A percentile compares a stretch with the other conserved stretches of the same genome.
phyloP scores from a whole-genome alignment of 2,797 vertebrate species.

The Allobates femoralis region DNA sequence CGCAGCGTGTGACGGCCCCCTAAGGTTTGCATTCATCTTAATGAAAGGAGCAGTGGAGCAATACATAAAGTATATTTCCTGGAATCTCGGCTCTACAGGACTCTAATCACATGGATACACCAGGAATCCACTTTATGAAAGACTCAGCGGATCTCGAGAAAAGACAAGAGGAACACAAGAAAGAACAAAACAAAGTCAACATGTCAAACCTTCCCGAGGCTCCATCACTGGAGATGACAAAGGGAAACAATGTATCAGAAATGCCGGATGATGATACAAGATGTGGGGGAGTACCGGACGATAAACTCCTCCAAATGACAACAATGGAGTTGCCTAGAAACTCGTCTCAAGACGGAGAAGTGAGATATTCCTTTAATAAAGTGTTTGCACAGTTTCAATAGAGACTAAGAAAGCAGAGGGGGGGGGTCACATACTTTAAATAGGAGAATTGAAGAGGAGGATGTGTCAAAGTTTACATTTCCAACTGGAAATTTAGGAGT shows the following conservation, averaged over 20 bases:
- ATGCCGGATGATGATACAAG: neutral
- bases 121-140: no score
- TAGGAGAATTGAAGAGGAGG: no score
- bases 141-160: neutral
- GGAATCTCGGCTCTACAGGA: no score
- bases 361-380: constrained; percentile 2
- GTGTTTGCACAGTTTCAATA: neutral
- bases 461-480: no score
- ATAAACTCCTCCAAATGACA: neutral
- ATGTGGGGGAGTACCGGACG: neutral
- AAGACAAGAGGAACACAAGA: neutral
- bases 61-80: no score
- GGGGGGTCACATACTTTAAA: neutral
- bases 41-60: no score
- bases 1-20: no score
- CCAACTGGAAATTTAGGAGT: no score
- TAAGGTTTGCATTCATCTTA: no score
- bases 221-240: constrained; percentile 26
- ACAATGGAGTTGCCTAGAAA: constrained; percentile 4
- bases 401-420: neutral
- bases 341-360: neutral
- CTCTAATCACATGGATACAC: no score
- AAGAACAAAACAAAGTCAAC: neutral
- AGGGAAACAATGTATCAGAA: neutral
- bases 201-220: neutral